phyloP scores from a whole-genome alignment of 1,140 invertebrate species.

The Anastatus disparis region DNA sequence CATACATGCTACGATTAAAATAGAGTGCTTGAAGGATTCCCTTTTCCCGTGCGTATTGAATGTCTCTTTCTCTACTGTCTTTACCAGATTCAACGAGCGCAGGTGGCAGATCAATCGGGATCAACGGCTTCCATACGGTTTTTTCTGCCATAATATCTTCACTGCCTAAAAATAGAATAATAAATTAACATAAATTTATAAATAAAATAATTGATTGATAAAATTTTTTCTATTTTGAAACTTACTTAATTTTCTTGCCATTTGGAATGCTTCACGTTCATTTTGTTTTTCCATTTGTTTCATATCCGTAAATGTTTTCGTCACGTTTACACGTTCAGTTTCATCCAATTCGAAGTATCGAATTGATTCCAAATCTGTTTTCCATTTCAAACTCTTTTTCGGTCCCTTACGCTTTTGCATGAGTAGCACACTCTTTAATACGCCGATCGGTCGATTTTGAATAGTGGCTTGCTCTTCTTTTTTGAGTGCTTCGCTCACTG shows the following conservation, averaged over 20 bases:
- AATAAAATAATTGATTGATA: no score
- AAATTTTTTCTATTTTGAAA: no score
- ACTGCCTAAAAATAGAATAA: slow-evolving; percentile 55
- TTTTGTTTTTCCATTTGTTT: slow-evolving; percentile 87
- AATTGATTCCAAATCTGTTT: slow-evolving; percentile 81
- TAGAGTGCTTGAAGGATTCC: slow-evolving; percentile 86
- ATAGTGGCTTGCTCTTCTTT: slow-evolving; percentile 43
- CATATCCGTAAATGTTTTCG: slow-evolving; percentile 91
- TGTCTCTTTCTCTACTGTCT: slow-evolving; percentile 86
- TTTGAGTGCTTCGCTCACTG: slow-evolving; percentile 44
- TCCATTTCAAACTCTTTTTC: slow-evolving; percentile 88
- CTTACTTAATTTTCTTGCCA: slow-evolving; percentile 78
- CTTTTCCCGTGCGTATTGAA: slow-evolving; percentile 87
- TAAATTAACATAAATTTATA: background rate
- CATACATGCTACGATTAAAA: slow-evolving; percentile 82
- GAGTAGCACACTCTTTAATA: slow-evolving; percentile 74
- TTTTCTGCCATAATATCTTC: slow-evolving; percentile 85
- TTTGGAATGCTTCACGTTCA: slow-evolving; percentile 85
- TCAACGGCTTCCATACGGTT: slow-evolving; percentile 76
- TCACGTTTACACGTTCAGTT: slow-evolving; percentile 93
- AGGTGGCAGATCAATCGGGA: slow-evolving; percentile 75
- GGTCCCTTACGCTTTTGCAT: slow-evolving; percentile 77
- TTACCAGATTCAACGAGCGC: slow-evolving; percentile 76
- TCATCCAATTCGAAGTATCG: slow-evolving; percentile 93
- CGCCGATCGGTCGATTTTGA: slow-evolving; percentile 56